Evolutionary conservation across 2,797 vertebrate species (phyloP).

Genomic region (Zenarchopterus dispar): DNA sequence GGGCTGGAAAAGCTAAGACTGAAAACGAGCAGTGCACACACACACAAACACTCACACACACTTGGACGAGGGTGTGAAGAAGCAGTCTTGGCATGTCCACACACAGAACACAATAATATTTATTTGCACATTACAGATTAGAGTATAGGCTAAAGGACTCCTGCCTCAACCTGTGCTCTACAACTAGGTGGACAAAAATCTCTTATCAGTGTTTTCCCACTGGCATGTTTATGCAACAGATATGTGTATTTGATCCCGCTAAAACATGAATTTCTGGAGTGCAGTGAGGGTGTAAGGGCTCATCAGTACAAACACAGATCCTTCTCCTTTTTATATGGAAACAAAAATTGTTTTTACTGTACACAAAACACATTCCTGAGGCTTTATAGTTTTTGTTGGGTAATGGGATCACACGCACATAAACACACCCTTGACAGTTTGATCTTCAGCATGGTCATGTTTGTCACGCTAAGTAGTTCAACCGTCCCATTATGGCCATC

Average conservation of each 20-base stretch:
- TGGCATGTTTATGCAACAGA: background rate
- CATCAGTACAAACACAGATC: slow-evolving; percentile 5
- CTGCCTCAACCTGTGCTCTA: slow-evolving; percentile 18
- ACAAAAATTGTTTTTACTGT: slow-evolving; percentile 10
- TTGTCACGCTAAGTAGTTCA: too few species aligned
- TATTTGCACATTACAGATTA: background rate
- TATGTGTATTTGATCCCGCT: background rate
- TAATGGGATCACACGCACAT: too few species aligned
- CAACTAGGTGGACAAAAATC: background rate
- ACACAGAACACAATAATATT: slow-evolving; percentile 31
- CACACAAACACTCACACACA: slow-evolving; percentile 8
- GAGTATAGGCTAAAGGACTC: background rate
- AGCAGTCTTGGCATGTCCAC: slow-evolving; percentile 47
- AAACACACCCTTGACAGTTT: too few species aligned
- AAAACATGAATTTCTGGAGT: too few species aligned
- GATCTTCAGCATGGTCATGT: too few species aligned
- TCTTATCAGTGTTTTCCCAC: background rate
- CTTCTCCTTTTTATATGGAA: background rate
- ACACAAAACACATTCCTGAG: slow-evolving; percentile 20
- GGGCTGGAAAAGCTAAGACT: slow-evolving; percentile 7
- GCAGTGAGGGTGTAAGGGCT: background rate
- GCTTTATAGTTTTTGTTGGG: slow-evolving; percentile 6
- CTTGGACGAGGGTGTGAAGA: slow-evolving; percentile 7
- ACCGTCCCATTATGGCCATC: too few species aligned
- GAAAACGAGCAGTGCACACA: slow-evolving; percentile 11